phyloP scores from a whole-genome alignment of 2,797 vertebrate genomes.

The Sarcophilus harrisii region DNA sequence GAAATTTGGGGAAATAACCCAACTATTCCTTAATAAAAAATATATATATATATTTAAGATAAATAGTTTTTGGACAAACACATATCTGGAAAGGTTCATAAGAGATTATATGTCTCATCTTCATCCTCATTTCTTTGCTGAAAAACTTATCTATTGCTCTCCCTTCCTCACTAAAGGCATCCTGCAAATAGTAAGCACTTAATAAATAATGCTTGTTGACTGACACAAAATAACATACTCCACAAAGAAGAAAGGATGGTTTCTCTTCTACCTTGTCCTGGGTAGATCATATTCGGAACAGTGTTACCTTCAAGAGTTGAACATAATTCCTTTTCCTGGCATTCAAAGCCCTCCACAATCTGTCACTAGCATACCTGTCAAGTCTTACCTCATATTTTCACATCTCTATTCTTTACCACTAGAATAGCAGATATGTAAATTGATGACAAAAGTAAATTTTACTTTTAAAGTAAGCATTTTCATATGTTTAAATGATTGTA shows the following conservation, averaged over 20 bases:
- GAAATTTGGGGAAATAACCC: neutral
- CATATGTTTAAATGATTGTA: too few relatives aligned
- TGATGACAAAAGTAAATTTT: neutral
- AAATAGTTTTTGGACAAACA: neutral
- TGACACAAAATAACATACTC: neutral
- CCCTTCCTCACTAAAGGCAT: neutral
- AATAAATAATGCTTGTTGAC: neutral
- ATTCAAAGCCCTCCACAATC: neutral
- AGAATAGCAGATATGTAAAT: neutral
- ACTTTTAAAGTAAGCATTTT: neutral
- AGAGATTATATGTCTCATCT: neutral
- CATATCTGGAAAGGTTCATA: neutral
- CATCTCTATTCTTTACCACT: neutral
- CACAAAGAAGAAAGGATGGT: neutral
- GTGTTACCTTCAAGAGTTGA: neutral
- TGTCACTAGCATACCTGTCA: neutral
- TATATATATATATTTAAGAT: neutral
- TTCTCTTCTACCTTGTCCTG: neutral
- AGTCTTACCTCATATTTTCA: neutral
- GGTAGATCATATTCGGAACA: neutral
- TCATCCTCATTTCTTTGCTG: neutral
- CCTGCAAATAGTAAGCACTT: neutral
- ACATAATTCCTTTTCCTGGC: neutral
- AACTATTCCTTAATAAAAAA: neutral
- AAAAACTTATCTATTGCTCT: neutral